Evolutionary conservation across 2,797 vertebrate species (phyloP).

Genomic region (Menidia menidia): DNA sequence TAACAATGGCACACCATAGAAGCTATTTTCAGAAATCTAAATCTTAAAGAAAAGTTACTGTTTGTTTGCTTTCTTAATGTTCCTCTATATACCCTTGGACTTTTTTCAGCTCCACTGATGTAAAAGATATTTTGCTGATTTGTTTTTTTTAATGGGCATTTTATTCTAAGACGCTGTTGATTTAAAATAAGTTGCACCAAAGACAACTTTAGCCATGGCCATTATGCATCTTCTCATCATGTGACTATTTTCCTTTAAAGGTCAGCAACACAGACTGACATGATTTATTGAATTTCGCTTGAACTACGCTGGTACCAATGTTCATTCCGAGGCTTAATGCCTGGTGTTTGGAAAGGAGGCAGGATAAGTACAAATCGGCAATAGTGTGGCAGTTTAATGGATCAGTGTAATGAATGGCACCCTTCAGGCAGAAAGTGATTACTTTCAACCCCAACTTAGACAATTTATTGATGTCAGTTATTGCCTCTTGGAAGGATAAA

Average conservation of each 20-base stretch:
- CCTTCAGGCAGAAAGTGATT: conserved; percentile 11
- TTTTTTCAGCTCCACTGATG: too few relatives aligned
- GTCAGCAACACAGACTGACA: background rate
- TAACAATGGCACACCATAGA: too few relatives aligned
- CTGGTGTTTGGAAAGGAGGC: conserved; percentile 17
- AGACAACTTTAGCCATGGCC: background rate
- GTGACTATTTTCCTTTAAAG: background rate
- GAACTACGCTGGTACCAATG: background rate
- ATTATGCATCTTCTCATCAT: background rate
- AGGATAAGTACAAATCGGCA: conserved; percentile 1
- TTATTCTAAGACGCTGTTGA: too few relatives aligned
- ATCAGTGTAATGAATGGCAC: conserved; percentile 9
- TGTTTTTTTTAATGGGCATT: too few relatives aligned
- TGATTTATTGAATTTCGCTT: background rate
- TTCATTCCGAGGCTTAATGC: conserved; percentile 13
- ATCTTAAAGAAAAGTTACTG: too few relatives aligned
- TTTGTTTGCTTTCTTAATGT: too few relatives aligned
- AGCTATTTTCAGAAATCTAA: too few relatives aligned
- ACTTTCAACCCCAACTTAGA: conserved; percentile 12
- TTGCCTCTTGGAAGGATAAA: background rate
- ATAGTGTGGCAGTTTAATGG: conserved; percentile 7
- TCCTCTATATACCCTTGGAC: too few relatives aligned
- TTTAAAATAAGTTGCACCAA: too few relatives aligned
- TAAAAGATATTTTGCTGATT: too few relatives aligned
- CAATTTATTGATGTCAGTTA: conserved; percentile 27